Evolutionary conservation across 2,888 invertebrate species (phyloP).

Genomic region (Lycaena phlaeas): DNA sequence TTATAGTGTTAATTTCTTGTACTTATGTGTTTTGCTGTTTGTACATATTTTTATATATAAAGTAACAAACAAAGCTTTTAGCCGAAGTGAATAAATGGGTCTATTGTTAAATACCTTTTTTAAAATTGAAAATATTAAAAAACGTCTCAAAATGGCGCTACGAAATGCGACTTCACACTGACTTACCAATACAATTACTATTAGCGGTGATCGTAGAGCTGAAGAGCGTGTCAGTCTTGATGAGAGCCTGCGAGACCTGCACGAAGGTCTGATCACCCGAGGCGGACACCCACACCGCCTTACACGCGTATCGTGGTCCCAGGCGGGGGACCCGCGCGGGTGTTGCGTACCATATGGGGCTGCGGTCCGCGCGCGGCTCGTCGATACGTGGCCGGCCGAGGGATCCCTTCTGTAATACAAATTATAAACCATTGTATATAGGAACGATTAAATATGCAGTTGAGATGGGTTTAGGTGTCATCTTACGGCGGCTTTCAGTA

Average conservation of each 20-base stretch:
- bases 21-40: no score
- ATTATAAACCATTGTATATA: background rate
- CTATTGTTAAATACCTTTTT: no score
- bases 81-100: no score
- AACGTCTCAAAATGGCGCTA: no score
- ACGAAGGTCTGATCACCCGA: constrained; percentile 97
- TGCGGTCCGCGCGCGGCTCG: constrained; percentile 52
- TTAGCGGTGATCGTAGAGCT: constrained; percentile 93
- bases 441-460: no score
- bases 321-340: constrained; percentile 85
- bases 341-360: constrained; percentile 79
- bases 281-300: constrained; percentile 94
- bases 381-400: constrained; percentile 66
- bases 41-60: no score
- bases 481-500: no score
- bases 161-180: background rate
- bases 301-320: constrained; percentile 88
- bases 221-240: constrained; percentile 90
- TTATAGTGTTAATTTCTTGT: no score
- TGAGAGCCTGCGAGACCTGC: constrained; percentile 92
- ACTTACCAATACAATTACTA: constrained; percentile 83
- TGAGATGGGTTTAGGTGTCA: no score
- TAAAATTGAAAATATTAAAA: no score
- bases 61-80: no score
- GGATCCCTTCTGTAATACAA: constrained; percentile 64